These are phyloP conservation scores for Gandaritis pyraliata DNA, from an alignment of 2,888 invertebrate genomes.

Conservation along the genomic window DNA sequence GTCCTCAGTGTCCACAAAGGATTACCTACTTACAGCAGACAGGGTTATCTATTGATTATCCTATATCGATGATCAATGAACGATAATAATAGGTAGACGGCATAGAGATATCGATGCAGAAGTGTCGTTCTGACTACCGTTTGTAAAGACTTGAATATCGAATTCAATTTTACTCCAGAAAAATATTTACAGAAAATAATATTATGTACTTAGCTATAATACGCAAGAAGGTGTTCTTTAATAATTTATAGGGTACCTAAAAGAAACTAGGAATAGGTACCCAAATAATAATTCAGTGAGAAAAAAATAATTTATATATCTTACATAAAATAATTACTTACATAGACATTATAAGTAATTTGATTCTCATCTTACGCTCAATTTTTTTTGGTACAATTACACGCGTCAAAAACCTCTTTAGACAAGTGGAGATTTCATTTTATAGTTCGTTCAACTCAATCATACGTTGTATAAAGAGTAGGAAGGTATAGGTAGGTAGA, in stretches of 20 bases:
- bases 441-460: constrained; percentile 40
- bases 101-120: constrained; percentile 2
- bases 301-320: no score
- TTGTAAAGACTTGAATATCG: no score
- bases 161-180: no score
- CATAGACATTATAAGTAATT: no score
- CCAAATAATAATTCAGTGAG: no score
- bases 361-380: background rate
- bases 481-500: constrained; percentile 5
- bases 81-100: constrained; percentile 7
- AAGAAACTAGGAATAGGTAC: no score
- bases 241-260: no score
- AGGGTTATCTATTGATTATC: constrained; percentile 2
- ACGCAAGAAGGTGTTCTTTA: no score
- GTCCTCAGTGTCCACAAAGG: constrained; percentile 1
- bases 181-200: no score
- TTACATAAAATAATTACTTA: no score
- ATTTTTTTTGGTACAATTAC: constrained; percentile 3
- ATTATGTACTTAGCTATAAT: no score
- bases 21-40: background rate
- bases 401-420: constrained; percentile 26
- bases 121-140: no score
- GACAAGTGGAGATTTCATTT: constrained; percentile 18
- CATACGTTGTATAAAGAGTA: background rate
- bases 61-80: constrained; percentile 4